Conservation (phyloP, 2,888 invertebrate species). For the Colostygia pectinataria region DNA sequence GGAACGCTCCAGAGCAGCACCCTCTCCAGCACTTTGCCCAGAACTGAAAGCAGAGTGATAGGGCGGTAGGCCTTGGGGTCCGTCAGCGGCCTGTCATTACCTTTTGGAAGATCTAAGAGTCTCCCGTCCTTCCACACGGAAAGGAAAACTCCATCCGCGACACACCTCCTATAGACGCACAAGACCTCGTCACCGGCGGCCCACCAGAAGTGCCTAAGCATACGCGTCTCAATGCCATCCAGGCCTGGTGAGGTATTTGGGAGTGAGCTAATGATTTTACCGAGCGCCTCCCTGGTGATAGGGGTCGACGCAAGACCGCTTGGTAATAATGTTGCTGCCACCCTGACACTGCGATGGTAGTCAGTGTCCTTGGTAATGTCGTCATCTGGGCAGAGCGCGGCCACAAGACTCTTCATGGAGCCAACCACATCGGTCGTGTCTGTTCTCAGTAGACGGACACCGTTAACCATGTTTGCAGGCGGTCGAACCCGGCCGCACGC, state of each 20-base stretch:
- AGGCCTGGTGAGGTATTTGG: neutral
- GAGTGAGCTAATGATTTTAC: neutral
- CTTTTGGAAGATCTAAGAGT: no score
- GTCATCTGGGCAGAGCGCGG: constrained; percentile 43
- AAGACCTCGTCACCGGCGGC: no score
- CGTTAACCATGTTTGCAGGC: constrained; percentile 26
- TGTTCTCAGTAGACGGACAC: constrained; percentile 14
- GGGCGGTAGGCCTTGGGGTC: neutral
- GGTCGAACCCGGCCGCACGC: constrained; percentile 32
- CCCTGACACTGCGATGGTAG: neutral
- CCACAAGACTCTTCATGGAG: constrained; percentile 30
- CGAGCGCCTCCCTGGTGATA: neutral
- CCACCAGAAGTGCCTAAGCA: no score
- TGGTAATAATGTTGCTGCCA: neutral
- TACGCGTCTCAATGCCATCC: neutral
- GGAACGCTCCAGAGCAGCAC: no score
- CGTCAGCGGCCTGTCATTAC: neutral
- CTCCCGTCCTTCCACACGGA: no score
- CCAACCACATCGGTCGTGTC: constrained; percentile 11
- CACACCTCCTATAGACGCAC: no score
- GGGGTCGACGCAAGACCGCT: neutral
- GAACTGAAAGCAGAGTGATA: neutral
- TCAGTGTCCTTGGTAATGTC: neutral
- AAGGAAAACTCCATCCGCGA: no score
- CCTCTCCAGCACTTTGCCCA: no score